Evolutionary conservation across 2,113 vertebrate species (phyloP), one percentile per base, ranked within the genome.

Genomic region (Willisornis vidua): DNA sequence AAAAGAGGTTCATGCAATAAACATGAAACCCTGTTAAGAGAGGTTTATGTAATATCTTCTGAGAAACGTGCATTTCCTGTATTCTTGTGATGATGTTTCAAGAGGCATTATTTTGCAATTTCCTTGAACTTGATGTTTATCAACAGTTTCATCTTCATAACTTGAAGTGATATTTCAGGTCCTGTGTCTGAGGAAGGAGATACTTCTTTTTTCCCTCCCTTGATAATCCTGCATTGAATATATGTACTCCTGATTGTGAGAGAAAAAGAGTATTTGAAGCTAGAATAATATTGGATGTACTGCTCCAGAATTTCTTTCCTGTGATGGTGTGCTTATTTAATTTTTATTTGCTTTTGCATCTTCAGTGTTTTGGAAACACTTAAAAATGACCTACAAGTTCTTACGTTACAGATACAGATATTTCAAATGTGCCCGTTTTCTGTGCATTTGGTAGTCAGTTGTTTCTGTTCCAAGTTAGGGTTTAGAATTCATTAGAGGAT

Each of bases 41-140:
- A 71, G 6, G 7, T 11, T 33, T 63, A 20, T 19, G 9, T 67
- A 65, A 4, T 75, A 45, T 25, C 49, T 85, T 84, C 22, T 59
- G 78, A 89, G 89, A 87, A 91, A 68, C 51, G 11, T 14, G 37
- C 15, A 8, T 83, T 76, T 93, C 29, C 55, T 90, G 3, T 54
- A 20, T 93, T 49, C 37, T 76, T 96, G 41, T 90, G 76, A 37
- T 90, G 33, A 28, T 61, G 35, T 72, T 95, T 95, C 54, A 73
- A 52, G 62, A 49, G n/a, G 39, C 8, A 4, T 81, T 91, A 65
- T 57, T 89, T 61, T 59, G 31, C 29, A 48, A 7, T 85, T 91
- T 85, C 62, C 39, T 85, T 72, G 48, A 95, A 74, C 20, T 74
- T 89, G 25, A 7, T 83, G 9, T 57, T n/a, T 89, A 81, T 77